Evolutionary conservation across 2,797 vertebrate genomes (phyloP).

Genomic region (Luscinia luscinia): DNA sequence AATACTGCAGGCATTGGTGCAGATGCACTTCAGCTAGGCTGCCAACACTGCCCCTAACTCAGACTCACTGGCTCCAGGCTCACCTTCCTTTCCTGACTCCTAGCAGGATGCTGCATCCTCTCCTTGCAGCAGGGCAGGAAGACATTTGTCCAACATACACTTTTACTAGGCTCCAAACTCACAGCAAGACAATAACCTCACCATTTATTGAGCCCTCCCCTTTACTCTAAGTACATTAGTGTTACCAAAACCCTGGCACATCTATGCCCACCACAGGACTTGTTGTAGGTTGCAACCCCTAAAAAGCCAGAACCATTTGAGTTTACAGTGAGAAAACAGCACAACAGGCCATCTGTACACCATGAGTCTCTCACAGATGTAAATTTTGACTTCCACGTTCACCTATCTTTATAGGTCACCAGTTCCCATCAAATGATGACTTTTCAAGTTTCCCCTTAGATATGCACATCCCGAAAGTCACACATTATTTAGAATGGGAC

Average conservation of each 20-base stretch:
- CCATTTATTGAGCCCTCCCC: accelerated
- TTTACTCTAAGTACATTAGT: accelerated
- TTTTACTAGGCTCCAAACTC: not conserved
- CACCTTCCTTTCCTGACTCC: not conserved
- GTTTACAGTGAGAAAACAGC: not conserved
- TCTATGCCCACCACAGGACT: accelerated
- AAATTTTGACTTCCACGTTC: not conserved
- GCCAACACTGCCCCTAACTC: accelerated
- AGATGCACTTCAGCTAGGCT: not conserved
- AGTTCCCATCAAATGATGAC: accelerated
- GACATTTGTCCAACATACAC: accelerated
- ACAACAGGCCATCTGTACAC: accelerated
- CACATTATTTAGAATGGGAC: accelerated
- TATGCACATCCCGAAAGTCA: not conserved
- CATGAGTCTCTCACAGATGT: accelerated
- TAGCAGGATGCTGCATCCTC: accelerated
- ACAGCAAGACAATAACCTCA: not conserved
- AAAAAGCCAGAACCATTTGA: not conserved
- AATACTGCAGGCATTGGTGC: not conserved
- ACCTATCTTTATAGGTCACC: not conserved
- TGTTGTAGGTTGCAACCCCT: not conserved
- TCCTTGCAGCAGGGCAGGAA: not conserved
- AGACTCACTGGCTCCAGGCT: not conserved
- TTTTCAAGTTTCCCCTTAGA: not conserved
- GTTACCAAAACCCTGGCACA: accelerated